phyloP scores from a whole-genome alignment of 1,140 invertebrate genomes.

The Globodera rostochiensis region DNA sequence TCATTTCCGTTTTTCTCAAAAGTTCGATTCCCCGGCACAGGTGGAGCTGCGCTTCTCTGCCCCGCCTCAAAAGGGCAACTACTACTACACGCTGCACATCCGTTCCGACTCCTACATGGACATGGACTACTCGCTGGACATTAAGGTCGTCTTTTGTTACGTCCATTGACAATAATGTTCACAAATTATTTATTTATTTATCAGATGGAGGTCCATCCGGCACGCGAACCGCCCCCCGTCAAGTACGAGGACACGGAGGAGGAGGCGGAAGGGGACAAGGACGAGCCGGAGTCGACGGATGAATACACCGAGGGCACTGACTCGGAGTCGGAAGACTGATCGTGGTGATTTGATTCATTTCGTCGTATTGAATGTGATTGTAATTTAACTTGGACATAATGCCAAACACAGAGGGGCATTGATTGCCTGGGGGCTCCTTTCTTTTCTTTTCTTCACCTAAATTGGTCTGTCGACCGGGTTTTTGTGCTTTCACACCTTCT shows the following conservation, averaged over 20 bases:
- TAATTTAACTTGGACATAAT: no score
- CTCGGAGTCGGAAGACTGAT: conserved; percentile 40
- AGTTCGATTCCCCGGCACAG: conserved; percentile 67
- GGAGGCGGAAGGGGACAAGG: conserved; percentile 44
- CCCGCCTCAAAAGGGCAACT: conserved; percentile 85
- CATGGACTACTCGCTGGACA: conserved; percentile 66
- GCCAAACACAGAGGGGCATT: no score
- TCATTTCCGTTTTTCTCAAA: background rate
- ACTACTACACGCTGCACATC: conserved; percentile 89
- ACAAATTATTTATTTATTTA: background rate
- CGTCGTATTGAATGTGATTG: conserved; percentile 5
- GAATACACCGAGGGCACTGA: conserved; percentile 56
- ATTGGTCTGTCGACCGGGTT: no score
- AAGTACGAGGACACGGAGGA: conserved; percentile 55
- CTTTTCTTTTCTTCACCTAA: no score
- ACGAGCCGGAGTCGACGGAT: conserved; percentile 30
- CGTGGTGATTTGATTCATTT: conserved; percentile 25
- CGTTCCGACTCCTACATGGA: conserved; percentile 87
- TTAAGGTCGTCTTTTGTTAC: conserved; percentile 48
- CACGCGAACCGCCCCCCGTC: conserved; percentile 45
- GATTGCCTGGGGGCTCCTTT: no score
- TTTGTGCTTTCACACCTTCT: no score
- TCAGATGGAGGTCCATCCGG: conserved; percentile 51
- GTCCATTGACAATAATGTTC: no score
- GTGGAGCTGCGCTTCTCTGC: conserved; percentile 93